These are phyloP conservation scores for Silvanus unidentatus DNA, from an alignment of 2,888 invertebrate species.

Conservation along the genomic window DNA sequence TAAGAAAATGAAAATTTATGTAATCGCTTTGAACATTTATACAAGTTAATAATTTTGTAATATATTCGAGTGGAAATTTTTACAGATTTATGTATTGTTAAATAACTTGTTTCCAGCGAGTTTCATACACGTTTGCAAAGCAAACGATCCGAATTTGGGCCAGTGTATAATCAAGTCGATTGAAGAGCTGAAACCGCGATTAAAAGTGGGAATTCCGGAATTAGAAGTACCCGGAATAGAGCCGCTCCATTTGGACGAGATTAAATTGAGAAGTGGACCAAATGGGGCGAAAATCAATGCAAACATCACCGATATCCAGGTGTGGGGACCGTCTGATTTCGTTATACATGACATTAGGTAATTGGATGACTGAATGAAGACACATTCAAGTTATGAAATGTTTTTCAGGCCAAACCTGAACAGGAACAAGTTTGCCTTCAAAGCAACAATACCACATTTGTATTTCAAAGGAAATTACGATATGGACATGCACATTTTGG, in stretches of 20 bases:
- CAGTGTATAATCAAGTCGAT: conserved; percentile 42
- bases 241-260: conserved; percentile 42
- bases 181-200: conserved; percentile 35
- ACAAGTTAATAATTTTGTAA: no score
- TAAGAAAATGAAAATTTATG: no score
- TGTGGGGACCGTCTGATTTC: conserved; percentile 56
- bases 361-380: conserved; percentile 10
- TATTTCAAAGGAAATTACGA: conserved; percentile 62
- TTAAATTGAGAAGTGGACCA: conserved; percentile 38
- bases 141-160: conserved; percentile 37
- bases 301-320: conserved; percentile 56
- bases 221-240: conserved; percentile 52
- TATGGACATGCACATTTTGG: conserved; percentile 60
- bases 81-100: no score
- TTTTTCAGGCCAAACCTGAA: conserved; percentile 54
- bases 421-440: conserved; percentile 59
- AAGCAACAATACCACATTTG: conserved; percentile 53
- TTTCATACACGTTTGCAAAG: conserved; percentile 39
- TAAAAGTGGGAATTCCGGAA: conserved; percentile 48
- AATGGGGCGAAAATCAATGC: conserved; percentile 47
- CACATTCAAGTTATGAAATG: no score
- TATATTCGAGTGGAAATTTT: no score
- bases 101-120: conserved; percentile 37
- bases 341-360: conserved; percentile 55
- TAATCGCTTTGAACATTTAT: no score